A percentile compares a stretch with the other conserved stretches of the same genome.
These are phyloP conservation scores for Chelonus formosanus DNA, from an alignment of 2,888 invertebrate species.

Conservation along the genomic window DNA sequence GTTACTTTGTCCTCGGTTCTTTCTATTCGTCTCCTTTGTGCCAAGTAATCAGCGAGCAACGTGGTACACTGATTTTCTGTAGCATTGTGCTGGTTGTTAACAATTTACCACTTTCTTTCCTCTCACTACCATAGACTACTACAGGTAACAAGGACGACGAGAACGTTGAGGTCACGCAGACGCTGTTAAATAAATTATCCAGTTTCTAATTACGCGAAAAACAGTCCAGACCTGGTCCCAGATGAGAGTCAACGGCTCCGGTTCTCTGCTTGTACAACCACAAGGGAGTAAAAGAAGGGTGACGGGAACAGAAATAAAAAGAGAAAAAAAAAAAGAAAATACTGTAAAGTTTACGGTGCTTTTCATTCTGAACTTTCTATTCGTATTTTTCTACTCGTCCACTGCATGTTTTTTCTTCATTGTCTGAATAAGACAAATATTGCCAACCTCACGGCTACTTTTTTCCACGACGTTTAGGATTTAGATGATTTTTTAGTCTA, in stretches of 20 bases:
- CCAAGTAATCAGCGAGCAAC: background rate
- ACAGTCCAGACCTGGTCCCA: slow-evolving; percentile 46
- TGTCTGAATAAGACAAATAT: slow-evolving; percentile 48
- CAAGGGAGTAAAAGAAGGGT: slow-evolving; percentile 12
- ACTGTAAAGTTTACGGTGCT: slow-evolving; percentile 33
- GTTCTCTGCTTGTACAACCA: slow-evolving; percentile 16
- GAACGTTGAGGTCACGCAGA: slow-evolving; percentile 46
- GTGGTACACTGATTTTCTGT: slow-evolving; percentile 5
- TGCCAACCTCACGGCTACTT: slow-evolving; percentile 29
- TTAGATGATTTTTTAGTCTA: background rate
- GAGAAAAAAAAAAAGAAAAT: slow-evolving; percentile 25
- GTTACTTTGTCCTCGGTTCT: background rate
- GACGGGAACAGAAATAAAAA: slow-evolving; percentile 24
- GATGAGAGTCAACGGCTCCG: slow-evolving; percentile 33
- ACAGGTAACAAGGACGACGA: slow-evolving; percentile 44
- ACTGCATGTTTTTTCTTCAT: slow-evolving; percentile 15
- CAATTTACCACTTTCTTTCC: slow-evolving; percentile 27
- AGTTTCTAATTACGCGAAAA: slow-evolving; percentile 55
- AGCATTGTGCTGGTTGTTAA: slow-evolving; percentile 2
- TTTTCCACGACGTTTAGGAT: background rate
- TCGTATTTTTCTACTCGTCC: background rate
- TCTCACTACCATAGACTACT: slow-evolving; percentile 21
- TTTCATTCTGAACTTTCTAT: slow-evolving; percentile 14
- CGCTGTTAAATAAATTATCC: slow-evolving; percentile 56
- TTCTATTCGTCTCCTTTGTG: background rate